A percentile compares a stretch with the other conserved stretches of the same genome.
phyloP scores from a whole-genome alignment of 2,888 invertebrate genomes.

The Drosophila acutilabella region DNA sequence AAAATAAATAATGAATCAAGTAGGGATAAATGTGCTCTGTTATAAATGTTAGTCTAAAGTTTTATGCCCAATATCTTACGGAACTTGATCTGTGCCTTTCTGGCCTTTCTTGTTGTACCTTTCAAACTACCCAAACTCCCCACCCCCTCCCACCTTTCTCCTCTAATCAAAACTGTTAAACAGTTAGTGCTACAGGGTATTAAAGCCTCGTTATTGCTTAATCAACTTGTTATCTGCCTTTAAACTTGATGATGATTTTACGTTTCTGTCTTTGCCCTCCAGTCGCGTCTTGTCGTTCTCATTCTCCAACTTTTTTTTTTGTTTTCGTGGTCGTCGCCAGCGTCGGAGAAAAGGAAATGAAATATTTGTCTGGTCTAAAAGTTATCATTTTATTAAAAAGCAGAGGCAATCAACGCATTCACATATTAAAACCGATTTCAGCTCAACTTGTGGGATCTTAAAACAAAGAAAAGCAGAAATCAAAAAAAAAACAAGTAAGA shows the following conservation, averaged over 20 bases:
- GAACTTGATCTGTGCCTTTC: no score
- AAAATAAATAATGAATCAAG: no score
- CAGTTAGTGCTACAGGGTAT: constrained; percentile 39
- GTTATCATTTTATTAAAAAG: constrained; percentile 84
- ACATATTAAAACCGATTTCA: constrained; percentile 73
- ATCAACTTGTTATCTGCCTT: constrained; percentile 34
- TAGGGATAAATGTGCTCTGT: no score
- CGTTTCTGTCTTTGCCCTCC: constrained; percentile 57
- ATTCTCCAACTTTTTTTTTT: constrained; percentile 13
- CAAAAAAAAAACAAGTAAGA: constrained; percentile 1
- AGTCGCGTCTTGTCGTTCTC: constrained; percentile 23
- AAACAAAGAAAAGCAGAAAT: constrained; percentile 41
- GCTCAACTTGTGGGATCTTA: constrained; percentile 73
- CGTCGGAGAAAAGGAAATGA: constrained; percentile 78
- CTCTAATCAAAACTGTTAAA: not conserved
- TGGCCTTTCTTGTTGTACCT: no score
- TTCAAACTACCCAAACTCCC: no score
- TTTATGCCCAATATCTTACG: no score
- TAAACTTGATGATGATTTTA: constrained; percentile 73
- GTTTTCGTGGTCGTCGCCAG: constrained; percentile 34
- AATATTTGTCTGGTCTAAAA: constrained; percentile 84
- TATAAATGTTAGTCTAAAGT: no score
- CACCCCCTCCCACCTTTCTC: no score
- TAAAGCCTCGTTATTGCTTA: not conserved
- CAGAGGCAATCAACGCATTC: constrained; percentile 83